Evolutionary conservation across 92 coral and sea anemone species (phyloP), one percentile per base, ranked within the genome.

Genomic region (Muricea muricata): DNA sequence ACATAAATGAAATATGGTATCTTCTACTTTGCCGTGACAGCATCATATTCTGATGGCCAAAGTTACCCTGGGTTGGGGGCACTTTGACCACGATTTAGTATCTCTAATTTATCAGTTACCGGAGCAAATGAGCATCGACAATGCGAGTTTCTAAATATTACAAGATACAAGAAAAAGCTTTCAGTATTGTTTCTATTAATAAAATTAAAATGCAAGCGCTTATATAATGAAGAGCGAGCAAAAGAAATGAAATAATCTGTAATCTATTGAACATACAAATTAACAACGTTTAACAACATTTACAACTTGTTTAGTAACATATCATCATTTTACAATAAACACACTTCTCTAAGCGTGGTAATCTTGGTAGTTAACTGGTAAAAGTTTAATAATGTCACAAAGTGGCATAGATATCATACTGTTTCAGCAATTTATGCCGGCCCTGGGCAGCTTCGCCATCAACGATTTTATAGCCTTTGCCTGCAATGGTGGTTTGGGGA

Each of bases 391-490:
- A 54, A 3, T 54, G 61, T 54, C n/a, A 54, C 1, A 54, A 7
- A 4, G 1, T 15, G 61, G 15, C 61, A 54, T 54, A 54, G n/a
- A 54, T 54, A 14, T 54, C 61, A 15, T 54, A 25, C 61, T 54
- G 61, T 54, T 54, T 14, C 23, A 54, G 13, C 61, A 4, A 14
- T 54, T 54, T 54, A 14, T 54, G n/a, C 61, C 61, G 61, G 25
- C 7, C 61, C 7, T 54, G 61, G 61, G 61, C 61, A 54, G 61
- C 61, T 54, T 54, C 61, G 20, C 20, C 61, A 54, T 54, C 61
- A 14, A 54, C 61, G 20, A 54, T 54, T 54, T 54, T 54, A 14
- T 54, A 54, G 14, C 61, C 61, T 54, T 54, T 54, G 1, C 61
- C 61, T 54, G 61, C 20, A 54, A 54, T 54, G 1, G 56, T 47